Evolutionary conservation across 2,113 vertebrate species (phyloP), one percentile per base, ranked within the genome.

Genomic region (Erythrocebus patas): DNA sequence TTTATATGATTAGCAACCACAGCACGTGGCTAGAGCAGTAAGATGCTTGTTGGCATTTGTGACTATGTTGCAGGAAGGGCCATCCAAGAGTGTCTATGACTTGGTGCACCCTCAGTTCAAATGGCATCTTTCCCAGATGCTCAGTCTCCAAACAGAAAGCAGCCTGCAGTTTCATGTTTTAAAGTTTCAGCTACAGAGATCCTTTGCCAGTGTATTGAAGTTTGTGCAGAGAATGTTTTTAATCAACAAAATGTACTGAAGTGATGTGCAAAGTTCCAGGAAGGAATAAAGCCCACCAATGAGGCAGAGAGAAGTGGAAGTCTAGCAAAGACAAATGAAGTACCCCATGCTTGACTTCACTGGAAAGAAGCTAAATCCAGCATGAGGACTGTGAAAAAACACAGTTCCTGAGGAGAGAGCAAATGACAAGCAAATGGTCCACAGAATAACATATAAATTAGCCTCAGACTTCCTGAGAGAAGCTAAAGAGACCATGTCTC

Each of bases 141-240:
- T 85, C 32, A 2, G 23, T 89, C 73, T 68, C 68, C 18, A 59
- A 68, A 82, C 82, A 79, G 59, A 91, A 95, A 90, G 57, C 4
- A 68, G 72, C 12, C 73, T 82, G 18, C 40, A 89, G n/a, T 89
- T 85, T 92, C 66, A 50, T 90, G 81, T 92, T 89, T 43, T 55
- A 52, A 59, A 83, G 43, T 89, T 87, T 86, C 88, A 89, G 45
- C 76, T 88, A 22, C 50, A 86, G 66, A 93, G 79, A 43, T 66
- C 43, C 72, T 30, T 93, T 91, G 82, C 76, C 83, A 89, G 78
- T 35, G 48, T n/a, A 23, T 55, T 90, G 52, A 90, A 83, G 81
- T 89, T 85, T 75, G 85, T 89, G 45, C 43, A 88, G 66, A 95
- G 61, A 86, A 96, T 93, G 76, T 93, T 96, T 93, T 93, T 80